Percentiles rank a stretch among this genome's conserved stretches.
Conservation (phyloP, 2,113 vertebrate genomes). For the Corvus hawaiiensis region DNA sequence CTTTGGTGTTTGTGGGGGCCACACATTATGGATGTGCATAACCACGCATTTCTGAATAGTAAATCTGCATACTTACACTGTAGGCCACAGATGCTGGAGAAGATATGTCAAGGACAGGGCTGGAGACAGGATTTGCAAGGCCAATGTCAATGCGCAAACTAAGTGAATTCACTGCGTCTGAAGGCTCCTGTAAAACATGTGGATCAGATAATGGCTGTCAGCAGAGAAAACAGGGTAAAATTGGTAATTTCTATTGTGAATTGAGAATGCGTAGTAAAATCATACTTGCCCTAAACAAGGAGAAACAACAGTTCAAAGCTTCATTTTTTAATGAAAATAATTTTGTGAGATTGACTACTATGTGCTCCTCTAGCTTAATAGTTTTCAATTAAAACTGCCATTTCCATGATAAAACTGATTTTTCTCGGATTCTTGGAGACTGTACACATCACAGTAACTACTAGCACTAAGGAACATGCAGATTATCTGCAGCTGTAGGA, state of each 20-base stretch:
- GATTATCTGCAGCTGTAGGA: background rate
- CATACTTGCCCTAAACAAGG: background rate
- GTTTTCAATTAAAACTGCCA: background rate
- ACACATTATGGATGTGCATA: background rate
- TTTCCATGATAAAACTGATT: background rate
- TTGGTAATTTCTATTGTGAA: background rate
- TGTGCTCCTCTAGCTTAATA: background rate
- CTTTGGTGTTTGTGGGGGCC: background rate
- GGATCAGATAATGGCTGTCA: background rate
- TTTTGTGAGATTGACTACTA: background rate
- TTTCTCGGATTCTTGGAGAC: background rate
- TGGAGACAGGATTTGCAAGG: conserved; percentile 71
- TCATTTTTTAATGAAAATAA: background rate
- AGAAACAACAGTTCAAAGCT: background rate
- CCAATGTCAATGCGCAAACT: conserved; percentile 80
- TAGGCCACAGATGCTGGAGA: conserved; percentile 77
- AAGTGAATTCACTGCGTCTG: conserved; percentile 83
- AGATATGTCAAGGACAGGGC: conserved; percentile 82
- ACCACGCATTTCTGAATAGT: background rate
- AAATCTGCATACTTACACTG: conserved; percentile 76
- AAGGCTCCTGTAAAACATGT: conserved; percentile 74
- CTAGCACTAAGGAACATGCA: background rate
- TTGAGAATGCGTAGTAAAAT: background rate
- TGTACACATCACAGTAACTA: background rate
- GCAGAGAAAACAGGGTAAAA: background rate